These are phyloP conservation scores for Drosophila sordidapex DNA, from an alignment of 2,888 invertebrate species.

Conservation along the genomic window DNA sequence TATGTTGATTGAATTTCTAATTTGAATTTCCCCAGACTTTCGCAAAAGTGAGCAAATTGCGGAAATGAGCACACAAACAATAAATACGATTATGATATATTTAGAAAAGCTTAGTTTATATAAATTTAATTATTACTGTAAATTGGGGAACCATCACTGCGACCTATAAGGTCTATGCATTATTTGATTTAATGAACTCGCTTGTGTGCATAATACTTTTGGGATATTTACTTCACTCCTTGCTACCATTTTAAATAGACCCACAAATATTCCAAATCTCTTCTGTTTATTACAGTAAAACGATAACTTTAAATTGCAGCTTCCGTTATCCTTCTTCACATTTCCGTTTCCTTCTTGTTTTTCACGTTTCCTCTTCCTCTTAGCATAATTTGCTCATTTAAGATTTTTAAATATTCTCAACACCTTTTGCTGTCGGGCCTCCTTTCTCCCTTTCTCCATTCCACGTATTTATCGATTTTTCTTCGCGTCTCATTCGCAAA, in stretches of 20 bases:
- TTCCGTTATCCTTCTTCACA: neutral
- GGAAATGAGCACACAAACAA: neutral
- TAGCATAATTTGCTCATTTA: neutral
- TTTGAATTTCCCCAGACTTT: neutral
- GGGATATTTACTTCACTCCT: neutral
- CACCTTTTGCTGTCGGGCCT: neutral
- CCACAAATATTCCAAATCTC: neutral
- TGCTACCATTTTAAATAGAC: neutral
- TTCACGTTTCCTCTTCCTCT: neutral
- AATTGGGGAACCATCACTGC: too few species aligned
- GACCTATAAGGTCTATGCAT: too few species aligned
- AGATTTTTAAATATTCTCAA: neutral
- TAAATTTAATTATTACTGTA: neutral
- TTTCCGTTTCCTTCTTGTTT: neutral
- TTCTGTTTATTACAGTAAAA: neutral
- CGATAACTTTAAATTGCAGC: neutral
- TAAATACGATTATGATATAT: neutral
- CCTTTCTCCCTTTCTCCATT: neutral
- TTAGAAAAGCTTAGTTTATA: neutral
- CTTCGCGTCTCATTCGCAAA: neutral
- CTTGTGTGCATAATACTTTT: neutral
- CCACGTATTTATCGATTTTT: neutral
- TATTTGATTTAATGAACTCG: neutral
- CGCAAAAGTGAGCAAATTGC: neutral
- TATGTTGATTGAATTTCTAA: constrained; percentile 36